Conservation (phyloP, 2,797 vertebrate species). For the Sebastes minor region DNA sequence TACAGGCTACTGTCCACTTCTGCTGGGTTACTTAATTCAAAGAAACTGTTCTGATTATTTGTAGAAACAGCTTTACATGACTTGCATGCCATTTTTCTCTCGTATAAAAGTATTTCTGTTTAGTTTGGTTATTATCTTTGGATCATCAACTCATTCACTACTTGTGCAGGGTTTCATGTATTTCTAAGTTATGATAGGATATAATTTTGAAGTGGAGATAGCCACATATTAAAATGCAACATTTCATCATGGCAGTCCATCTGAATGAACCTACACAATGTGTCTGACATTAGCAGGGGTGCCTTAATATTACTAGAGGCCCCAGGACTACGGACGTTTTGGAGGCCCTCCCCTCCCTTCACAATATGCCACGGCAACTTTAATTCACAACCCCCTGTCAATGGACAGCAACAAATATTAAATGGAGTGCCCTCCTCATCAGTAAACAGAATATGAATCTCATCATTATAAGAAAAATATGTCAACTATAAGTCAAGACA, state of each 20-base stretch:
- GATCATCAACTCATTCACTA: background rate
- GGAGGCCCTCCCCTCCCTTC: no score
- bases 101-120: background rate
- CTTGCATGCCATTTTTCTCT: background rate
- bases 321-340: no score
- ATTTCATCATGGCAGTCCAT: background rate
- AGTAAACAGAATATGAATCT: no score
- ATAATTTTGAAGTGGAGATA: background rate
- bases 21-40: background rate
- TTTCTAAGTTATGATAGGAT: background rate
- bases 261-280: background rate
- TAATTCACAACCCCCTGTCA: no score
- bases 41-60: background rate
- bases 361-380: no score
- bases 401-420: no score
- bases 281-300: background rate
- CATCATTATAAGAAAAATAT: no score
- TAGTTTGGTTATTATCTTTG: background rate
- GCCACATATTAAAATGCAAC: background rate
- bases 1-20: background rate
- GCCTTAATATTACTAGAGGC: no score
- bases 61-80: background rate
- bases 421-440: no score
- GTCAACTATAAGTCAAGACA: no score
- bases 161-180: no score